Percentiles rank a stretch among this genome's conserved stretches.
Conservation (phyloP, 2,113 vertebrate species). For the Protobothrops mucrosquamatus region DNA sequence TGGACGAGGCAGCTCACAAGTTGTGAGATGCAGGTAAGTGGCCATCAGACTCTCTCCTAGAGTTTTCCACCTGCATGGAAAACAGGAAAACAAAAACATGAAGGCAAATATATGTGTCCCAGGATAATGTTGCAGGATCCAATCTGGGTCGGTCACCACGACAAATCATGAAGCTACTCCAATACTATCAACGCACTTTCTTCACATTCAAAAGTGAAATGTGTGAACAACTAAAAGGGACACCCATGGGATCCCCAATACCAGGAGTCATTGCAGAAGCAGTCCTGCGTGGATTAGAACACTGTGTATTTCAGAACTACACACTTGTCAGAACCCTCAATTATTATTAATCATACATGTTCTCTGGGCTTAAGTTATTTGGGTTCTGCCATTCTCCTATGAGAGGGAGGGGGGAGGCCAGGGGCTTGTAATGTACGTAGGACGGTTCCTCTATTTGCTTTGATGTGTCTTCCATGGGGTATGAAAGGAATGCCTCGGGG, state of each 20-base stretch:
- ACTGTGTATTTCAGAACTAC: neutral
- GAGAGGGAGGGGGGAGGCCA: no score
- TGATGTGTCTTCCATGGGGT: no score
- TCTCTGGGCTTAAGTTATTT: no score
- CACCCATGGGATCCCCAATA: neutral
- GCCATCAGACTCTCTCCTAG: conserved; percentile 89
- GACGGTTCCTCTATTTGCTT: no score
- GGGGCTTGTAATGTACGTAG: no score
- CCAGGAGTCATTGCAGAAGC: neutral
- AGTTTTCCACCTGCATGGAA: conserved; percentile 84
- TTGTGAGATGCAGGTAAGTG: conserved; percentile 90
- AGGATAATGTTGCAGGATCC: neutral
- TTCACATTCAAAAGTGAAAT: neutral
- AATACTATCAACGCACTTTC: neutral
- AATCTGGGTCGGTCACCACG: neutral
- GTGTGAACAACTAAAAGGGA: neutral
- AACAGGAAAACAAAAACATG: neutral
- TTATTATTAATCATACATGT: no score
- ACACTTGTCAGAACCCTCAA: neutral
- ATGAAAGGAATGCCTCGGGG: no score
- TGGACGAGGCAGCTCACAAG: conserved; percentile 84
- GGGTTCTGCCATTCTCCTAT: no score
- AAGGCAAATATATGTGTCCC: no score
- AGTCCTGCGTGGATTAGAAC: neutral
- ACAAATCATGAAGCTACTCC: neutral